phyloP scores from a whole-genome alignment of 1,140 invertebrate genomes.

The Nephotettix cincticeps region DNA sequence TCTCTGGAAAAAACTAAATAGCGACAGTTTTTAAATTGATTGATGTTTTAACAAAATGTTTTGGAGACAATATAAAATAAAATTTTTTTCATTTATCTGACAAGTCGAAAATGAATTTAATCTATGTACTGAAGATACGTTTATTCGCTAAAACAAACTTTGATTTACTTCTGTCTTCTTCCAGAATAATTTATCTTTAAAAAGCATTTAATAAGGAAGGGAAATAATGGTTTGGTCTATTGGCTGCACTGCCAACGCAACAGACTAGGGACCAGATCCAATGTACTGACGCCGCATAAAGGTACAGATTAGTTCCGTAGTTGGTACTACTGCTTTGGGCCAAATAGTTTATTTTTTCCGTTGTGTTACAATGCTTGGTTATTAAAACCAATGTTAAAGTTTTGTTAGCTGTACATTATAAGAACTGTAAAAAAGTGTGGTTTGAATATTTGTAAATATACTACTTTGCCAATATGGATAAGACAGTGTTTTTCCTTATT shows the following conservation, averaged over 20 bases:
- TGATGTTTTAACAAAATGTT: no score
- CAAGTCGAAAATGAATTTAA: no score
- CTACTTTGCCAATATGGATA: conserved; percentile 18
- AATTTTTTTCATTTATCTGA: no score
- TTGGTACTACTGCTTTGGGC: conserved; percentile 16
- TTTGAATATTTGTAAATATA: conserved; percentile 27
- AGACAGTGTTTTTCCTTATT: not conserved
- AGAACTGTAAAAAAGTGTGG: conserved; percentile 6
- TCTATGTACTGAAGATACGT: no score
- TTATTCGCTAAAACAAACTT: no score
- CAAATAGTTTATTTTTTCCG: conserved; percentile 15
- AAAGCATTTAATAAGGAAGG: not conserved
- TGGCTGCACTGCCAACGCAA: conserved; percentile 11
- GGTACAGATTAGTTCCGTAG: conserved; percentile 12
- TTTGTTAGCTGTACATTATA: conserved; percentile 17
- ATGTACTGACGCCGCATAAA: not conserved
- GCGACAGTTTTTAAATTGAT: no score
- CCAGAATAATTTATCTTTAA: no score
- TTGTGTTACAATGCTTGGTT: conserved; percentile 1
- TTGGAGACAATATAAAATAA: no score
- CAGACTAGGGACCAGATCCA: not conserved
- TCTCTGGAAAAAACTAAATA: no score
- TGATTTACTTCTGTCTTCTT: no score
- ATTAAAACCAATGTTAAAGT: conserved; percentile 11
- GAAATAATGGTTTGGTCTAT: not conserved